A percentile compares a stretch with the other conserved stretches of the same genome.
Evolutionary conservation across 2,797 vertebrate genomes (phyloP).

Genomic region (Cyclura pinguis): DNA sequence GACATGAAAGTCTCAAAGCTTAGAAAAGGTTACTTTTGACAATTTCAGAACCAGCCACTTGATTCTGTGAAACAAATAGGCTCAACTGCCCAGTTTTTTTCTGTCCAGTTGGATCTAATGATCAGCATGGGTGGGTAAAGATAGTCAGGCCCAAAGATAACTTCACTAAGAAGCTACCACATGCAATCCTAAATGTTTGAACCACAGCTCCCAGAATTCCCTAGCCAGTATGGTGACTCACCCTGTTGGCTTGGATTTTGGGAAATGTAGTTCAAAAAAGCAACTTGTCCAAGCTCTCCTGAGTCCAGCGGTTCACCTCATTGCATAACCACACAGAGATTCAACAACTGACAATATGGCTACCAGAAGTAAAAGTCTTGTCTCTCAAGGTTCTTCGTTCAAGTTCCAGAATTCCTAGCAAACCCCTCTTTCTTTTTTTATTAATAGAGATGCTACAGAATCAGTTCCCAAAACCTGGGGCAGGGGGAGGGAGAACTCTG

Average conservation of each 20-base stretch:
- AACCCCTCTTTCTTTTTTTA: not conserved
- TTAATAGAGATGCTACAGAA: no score
- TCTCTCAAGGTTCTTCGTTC: not conserved
- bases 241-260: no score
- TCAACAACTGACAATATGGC: not conserved
- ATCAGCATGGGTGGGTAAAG: not conserved
- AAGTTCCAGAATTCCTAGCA: not conserved
- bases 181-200: not conserved
- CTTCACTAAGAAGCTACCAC: not conserved
- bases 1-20: not conserved
- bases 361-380: not conserved
- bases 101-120: not conserved
- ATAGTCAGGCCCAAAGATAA: not conserved
- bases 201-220: no score
- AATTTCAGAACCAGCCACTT: no score
- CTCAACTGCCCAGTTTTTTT: not conserved
- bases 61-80: not conserved
- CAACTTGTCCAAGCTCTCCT: no score
- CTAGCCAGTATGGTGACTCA: no score
- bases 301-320: not conserved
- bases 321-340: not conserved
- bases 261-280: no score
- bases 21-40: no score
- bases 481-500: no score
- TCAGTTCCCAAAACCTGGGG: no score